Evolutionary conservation across 2,797 vertebrate species (phyloP).

Genomic region (Moxostoma hubbsi): DNA sequence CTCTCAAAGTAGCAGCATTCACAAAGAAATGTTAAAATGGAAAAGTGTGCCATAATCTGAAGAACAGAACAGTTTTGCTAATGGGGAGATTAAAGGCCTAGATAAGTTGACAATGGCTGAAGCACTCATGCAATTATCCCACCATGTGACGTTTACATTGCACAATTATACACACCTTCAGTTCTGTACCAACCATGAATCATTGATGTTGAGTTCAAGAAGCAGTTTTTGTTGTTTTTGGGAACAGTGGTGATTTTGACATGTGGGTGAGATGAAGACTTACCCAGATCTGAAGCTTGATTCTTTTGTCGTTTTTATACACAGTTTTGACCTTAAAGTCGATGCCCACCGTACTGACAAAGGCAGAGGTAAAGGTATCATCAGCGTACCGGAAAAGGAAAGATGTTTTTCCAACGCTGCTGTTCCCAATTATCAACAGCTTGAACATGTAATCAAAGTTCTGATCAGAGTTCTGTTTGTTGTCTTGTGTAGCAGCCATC

Average conservation of each 20-base stretch:
- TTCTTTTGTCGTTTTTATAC: slow-evolving; percentile 98
- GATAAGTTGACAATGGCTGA: slow-evolving; percentile 25
- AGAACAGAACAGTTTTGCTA: slow-evolving; percentile 1
- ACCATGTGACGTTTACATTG: slow-evolving; percentile 39
- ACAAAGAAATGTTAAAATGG: slow-evolving; percentile 14
- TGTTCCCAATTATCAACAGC: slow-evolving; percentile 96
- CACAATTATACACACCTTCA: slow-evolving; percentile 24
- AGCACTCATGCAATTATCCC: slow-evolving; percentile 34
- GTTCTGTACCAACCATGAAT: slow-evolving; percentile 24
- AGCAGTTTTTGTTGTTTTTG: neutral
- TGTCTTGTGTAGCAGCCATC: slow-evolving; percentile 95
- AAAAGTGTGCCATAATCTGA: neutral
- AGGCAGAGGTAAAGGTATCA: slow-evolving; percentile 96
- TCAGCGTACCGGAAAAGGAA: slow-evolving; percentile 97
- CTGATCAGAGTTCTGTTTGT: slow-evolving; percentile 94
- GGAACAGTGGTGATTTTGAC: neutral
- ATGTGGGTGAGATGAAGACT: slow-evolving; percentile 54
- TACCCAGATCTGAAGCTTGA: slow-evolving; percentile 99
- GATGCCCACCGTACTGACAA: slow-evolving; percentile 97
- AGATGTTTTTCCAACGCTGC: slow-evolving; percentile 97
- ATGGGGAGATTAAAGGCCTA: slow-evolving; percentile 30
- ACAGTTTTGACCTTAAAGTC: slow-evolving; percentile 99
- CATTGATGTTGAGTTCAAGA: neutral
- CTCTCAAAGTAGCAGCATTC: slow-evolving; percentile 26
- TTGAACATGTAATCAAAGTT: slow-evolving; percentile 99